These are phyloP conservation scores for Eristalinus aeneus DNA, from an alignment of 2,888 invertebrate genomes.

Conservation along the genomic window DNA sequence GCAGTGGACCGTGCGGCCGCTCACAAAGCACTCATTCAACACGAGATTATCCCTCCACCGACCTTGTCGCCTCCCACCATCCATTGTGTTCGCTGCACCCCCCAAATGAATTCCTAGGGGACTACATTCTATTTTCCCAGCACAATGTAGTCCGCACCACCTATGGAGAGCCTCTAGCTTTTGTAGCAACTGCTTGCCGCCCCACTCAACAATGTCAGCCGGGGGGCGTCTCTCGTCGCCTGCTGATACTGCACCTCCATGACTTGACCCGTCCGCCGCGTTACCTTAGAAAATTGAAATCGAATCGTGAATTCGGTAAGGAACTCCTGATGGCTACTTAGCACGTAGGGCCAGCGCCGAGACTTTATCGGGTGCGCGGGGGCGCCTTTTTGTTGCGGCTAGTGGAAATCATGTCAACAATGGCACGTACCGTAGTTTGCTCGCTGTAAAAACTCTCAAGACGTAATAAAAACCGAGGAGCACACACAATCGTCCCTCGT, in stretches of 20 bases:
- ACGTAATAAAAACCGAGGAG: conserved; percentile 42
- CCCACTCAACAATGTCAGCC: conserved; percentile 38
- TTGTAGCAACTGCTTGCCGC: conserved; percentile 41
- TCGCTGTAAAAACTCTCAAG: conserved; percentile 38
- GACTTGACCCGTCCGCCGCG: neutral
- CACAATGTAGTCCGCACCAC: conserved; percentile 23
- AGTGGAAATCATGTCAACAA: conserved; percentile 51
- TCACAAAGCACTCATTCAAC: conserved; percentile 46
- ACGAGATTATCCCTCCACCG: conserved; percentile 42
- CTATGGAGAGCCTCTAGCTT: conserved; percentile 19
- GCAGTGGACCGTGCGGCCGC: neutral
- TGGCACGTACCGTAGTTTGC: conserved; percentile 49
- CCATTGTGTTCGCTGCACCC: conserved; percentile 35
- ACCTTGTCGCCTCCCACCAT: neutral
- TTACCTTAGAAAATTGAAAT: conserved; percentile 49
- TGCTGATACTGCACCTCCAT: neutral
- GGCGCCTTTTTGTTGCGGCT: conserved; percentile 27
- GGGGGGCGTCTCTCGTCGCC: neutral
- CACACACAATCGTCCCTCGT: conserved; percentile 18
- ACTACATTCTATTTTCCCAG: neutral
- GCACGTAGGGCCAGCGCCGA: conserved; percentile 23
- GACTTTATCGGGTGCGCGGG: neutral
- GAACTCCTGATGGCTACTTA: conserved; percentile 45
- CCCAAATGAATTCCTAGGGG: conserved; percentile 31
- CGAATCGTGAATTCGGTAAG: conserved; percentile 59